A percentile compares a stretch with the other conserved stretches of the same genome.
Evolutionary conservation across 2,797 vertebrate genomes (phyloP).

Genomic region (Ctenopoma multispine): DNA sequence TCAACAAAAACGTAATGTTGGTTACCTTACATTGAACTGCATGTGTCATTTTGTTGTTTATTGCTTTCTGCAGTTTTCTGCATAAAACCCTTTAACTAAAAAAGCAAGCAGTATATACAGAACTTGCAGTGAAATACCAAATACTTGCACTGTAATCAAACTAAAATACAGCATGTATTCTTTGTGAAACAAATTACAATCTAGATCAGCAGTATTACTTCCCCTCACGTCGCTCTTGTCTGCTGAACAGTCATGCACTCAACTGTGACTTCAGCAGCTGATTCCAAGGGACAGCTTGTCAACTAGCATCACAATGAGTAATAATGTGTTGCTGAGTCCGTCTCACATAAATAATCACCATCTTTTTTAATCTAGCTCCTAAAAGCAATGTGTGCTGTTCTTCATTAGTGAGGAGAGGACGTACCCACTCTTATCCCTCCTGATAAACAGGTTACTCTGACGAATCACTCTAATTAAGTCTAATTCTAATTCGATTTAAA

Average conservation of each 20-base stretch:
- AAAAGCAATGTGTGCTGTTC: constrained; percentile 24
- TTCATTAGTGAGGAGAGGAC: constrained; percentile 46
- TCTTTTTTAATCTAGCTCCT: constrained; percentile 41
- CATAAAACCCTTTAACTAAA: no score
- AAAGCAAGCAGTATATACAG: background rate
- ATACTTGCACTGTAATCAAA: background rate
- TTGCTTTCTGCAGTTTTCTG: no score
- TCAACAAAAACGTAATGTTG: no score
- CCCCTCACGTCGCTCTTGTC: constrained; percentile 41
- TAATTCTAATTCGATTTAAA: constrained; percentile 40
- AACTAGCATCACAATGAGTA: constrained; percentile 70
- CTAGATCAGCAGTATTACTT: constrained; percentile 40
- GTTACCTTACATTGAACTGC: no score
- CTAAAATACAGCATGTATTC: background rate
- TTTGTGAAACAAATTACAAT: constrained; percentile 17
- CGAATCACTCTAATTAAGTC: constrained; percentile 20
- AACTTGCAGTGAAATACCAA: background rate
- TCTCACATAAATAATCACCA: constrained; percentile 63
- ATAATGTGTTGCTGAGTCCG: constrained; percentile 61
- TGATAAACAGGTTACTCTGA: constrained; percentile 50
- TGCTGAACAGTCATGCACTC: constrained; percentile 60
- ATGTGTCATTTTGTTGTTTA: background rate
- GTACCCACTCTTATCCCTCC: constrained; percentile 14
- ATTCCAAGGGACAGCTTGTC: constrained; percentile 75
- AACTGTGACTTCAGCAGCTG: constrained; percentile 64